Conservation (phyloP, 2,113 vertebrate species). For the Symphodus melops region DNA sequence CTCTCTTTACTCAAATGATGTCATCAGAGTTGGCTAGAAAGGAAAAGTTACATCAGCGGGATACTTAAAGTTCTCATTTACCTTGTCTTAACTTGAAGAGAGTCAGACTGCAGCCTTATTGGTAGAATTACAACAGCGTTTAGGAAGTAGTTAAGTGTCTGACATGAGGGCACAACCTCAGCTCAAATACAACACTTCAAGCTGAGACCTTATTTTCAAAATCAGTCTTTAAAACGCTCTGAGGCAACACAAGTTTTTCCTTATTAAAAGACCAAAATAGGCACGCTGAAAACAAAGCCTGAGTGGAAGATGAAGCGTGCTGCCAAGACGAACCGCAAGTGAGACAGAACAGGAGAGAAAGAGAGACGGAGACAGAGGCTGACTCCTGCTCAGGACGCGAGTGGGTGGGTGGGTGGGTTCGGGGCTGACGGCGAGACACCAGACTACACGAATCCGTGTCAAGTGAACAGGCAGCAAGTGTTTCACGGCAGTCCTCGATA, state of each 20-base stretch:
- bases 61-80: constrained; percentile 47
- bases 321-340: constrained; percentile 62
- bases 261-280: constrained; percentile 68
- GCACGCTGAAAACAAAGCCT: constrained; percentile 63
- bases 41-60: constrained; percentile 45
- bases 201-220: constrained; percentile 42
- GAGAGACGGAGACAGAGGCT: constrained; percentile 60
- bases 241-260: constrained; percentile 55
- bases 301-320: constrained; percentile 40
- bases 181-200: constrained; percentile 35
- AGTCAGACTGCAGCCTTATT: constrained; percentile 41
- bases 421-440: constrained; percentile 70
- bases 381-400: constrained; percentile 68
- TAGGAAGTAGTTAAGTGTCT: constrained; percentile 62
- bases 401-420: constrained; percentile 78
- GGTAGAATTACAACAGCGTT: constrained; percentile 59
- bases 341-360: constrained; percentile 38
- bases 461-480: constrained; percentile 67
- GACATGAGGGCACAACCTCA: constrained; percentile 55
- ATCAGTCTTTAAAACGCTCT: constrained; percentile 45
- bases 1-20: constrained; percentile 34
- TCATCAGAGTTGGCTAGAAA: constrained; percentile 40
- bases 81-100: constrained; percentile 41
- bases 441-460: constrained; percentile 70
- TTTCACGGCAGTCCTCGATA: constrained; percentile 73